These are phyloP conservation scores for Marcusenius ussheri DNA, from an alignment of 2,113 vertebrate genomes.

Conservation along the genomic window DNA sequence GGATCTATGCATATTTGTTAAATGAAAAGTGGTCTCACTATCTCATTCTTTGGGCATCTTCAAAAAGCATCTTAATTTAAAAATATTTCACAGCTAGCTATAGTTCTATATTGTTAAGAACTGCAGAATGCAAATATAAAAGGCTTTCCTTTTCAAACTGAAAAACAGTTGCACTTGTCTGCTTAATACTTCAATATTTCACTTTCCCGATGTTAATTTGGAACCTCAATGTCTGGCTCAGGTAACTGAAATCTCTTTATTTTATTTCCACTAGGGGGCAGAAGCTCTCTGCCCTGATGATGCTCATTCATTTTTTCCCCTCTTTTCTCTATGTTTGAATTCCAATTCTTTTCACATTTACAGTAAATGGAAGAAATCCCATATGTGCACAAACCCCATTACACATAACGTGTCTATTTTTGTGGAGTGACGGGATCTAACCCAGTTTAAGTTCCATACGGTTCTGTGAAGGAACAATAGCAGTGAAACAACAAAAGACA, in stretches of 20 bases:
- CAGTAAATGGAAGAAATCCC: slow-evolving; percentile 6
- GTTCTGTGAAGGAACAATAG: background rate
- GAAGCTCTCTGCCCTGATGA: slow-evolving; percentile 17
- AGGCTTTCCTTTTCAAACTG: background rate
- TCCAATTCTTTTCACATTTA: background rate
- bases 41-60: background rate
- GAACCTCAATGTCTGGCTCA: background rate
- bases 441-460: background rate
- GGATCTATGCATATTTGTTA: background rate
- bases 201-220: background rate
- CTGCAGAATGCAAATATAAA: background rate
- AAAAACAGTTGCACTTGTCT: background rate
- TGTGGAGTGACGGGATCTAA: background rate
- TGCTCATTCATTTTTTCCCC: background rate
- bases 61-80: background rate
- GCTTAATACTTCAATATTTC: background rate
- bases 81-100: background rate
- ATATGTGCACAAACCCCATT: background rate
- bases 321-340: background rate
- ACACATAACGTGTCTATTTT: slow-evolving; percentile 3
- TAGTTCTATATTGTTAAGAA: background rate
- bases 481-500: background rate
- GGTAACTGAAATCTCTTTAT: background rate
- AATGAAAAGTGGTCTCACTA: background rate
- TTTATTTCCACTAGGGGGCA: slow-evolving; percentile 38